These are phyloP conservation scores for Sparidentex hasta DNA, from an alignment of 2,797 vertebrate species.

Conservation along the genomic window DNA sequence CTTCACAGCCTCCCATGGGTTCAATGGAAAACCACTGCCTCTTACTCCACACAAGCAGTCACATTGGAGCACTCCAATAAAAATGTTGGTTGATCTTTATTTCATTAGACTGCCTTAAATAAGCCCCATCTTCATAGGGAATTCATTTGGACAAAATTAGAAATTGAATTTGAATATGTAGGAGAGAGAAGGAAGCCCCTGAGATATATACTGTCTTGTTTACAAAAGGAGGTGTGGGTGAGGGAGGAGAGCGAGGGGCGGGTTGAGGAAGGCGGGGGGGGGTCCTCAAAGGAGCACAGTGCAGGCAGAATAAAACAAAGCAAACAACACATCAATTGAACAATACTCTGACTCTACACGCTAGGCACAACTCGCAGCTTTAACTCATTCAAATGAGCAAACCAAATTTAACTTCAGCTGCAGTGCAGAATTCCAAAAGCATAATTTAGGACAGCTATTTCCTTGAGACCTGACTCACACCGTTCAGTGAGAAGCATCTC, in stretches of 20 bases:
- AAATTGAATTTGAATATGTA: conserved; percentile 78
- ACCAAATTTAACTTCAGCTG: conserved; percentile 71
- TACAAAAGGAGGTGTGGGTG: conserved; percentile 49
- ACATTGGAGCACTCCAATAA: conserved; percentile 60
- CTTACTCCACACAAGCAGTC: conserved; percentile 57
- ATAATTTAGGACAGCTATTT: conserved; percentile 74
- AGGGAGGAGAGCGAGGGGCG: not conserved
- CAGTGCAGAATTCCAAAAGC: conserved; percentile 76
- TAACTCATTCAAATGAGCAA: conserved; percentile 68
- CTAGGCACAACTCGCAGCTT: conserved; percentile 32
- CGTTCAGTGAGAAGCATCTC: conserved; percentile 63
- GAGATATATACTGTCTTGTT: conserved; percentile 70
- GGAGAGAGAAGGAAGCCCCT: conserved; percentile 64
- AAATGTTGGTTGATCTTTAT: conserved; percentile 75
- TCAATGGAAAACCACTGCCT: conserved; percentile 75
- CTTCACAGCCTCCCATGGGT: conserved; percentile 72
- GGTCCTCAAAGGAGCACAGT: conserved; percentile 58
- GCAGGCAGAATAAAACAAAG: conserved; percentile 64
- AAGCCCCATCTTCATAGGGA: conserved; percentile 66
- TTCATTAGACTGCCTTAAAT: conserved; percentile 74
- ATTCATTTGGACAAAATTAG: conserved; percentile 76
- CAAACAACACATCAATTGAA: conserved; percentile 62
- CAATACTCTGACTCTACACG: conserved; percentile 42
- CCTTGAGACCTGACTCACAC: conserved; percentile 63
- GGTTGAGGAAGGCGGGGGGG: conserved; percentile 1